Evolutionary conservation across 2,888 invertebrate species (phyloP), one percentile per base, ranked within the genome.

Genomic region (Erebia aethiops): DNA sequence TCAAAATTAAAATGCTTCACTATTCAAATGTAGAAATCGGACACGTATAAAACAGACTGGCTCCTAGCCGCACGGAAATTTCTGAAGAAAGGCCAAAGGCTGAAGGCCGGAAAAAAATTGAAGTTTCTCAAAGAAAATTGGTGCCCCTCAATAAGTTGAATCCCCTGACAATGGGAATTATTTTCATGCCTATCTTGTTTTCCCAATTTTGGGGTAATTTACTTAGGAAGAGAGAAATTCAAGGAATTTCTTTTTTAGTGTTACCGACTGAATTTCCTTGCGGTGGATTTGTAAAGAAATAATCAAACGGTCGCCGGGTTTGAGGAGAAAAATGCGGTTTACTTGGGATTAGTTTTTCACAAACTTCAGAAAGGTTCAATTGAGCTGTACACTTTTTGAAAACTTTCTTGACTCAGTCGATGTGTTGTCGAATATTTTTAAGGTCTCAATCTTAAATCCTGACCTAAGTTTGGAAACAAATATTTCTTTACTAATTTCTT

Each of bases 161-260:
- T 87, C 88, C 86, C 88, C 81, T 80, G 89, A 87, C 89, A 88
- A 87, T 89, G 81, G 81, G 86, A 88, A 89, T 89, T 89, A 87
- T 87, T 84, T 84, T 82, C 80, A 83, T 85, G 83, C 85, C 87
- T 83, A 87, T 88, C 87, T 84, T 87, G 88, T 88, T 87, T 86
- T 88, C 85, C 85, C 88, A 87, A 87, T 87, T 87, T 86, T 81
- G 81, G 79, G 80, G 83, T 83, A 88, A 87, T 87, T 87, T 84
- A 82, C 84, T 85, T 85, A 75, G 74, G 74, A 75, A 75, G 56
- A 56, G 74, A 67, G 73, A 74, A 77, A 77, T 75, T 75, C 73
- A 18, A 60, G 52, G 73, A 65, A 74, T 71, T 66, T 66, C 70
- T 66, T 64, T 70, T 64, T 46, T 52, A 58, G 51, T 51, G 66